Percentiles rank a stretch among this genome's conserved stretches.
Evolutionary conservation across 2,888 invertebrate genomes (phyloP).

Genomic region (Dryomyza anilis): DNA sequence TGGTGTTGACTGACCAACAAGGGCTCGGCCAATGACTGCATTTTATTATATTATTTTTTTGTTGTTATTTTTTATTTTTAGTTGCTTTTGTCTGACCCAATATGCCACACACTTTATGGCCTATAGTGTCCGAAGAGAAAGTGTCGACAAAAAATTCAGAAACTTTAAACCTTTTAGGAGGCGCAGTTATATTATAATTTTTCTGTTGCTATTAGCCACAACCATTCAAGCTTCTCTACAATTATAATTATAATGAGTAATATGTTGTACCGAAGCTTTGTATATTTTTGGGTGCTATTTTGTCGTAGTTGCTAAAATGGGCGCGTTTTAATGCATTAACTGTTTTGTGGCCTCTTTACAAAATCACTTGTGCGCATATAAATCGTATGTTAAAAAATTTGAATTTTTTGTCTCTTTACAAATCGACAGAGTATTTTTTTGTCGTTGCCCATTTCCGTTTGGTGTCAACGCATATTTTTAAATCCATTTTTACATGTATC

Average conservation of each 20-base stretch:
- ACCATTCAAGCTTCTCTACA: no score
- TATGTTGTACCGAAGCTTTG: no score
- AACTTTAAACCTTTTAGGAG: no score
- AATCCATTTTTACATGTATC: no score
- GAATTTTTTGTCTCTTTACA: no score
- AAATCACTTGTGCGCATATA: no score
- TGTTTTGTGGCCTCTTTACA: not conserved
- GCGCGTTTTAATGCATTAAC: not conserved
- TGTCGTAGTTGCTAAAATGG: not conserved
- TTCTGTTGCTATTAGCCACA: not conserved
- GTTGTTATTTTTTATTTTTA: no score
- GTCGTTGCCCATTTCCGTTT: slow-evolving; percentile 33
- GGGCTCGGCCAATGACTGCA: no score
- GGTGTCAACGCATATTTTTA: slow-evolving; percentile 47
- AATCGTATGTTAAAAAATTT: not conserved
- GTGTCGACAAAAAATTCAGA: not conserved
- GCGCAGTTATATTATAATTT: not conserved
- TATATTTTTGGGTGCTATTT: not conserved
- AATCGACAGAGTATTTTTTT: no score
- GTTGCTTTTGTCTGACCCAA: not conserved
- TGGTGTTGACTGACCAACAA: no score
- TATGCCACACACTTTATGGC: not conserved
- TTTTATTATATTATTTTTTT: no score
- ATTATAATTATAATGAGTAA: no score
- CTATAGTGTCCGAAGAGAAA: slow-evolving; percentile 17